phyloP scores from a whole-genome alignment of 2,797 vertebrate genomes.

The Hoplostethus atlanticus region DNA sequence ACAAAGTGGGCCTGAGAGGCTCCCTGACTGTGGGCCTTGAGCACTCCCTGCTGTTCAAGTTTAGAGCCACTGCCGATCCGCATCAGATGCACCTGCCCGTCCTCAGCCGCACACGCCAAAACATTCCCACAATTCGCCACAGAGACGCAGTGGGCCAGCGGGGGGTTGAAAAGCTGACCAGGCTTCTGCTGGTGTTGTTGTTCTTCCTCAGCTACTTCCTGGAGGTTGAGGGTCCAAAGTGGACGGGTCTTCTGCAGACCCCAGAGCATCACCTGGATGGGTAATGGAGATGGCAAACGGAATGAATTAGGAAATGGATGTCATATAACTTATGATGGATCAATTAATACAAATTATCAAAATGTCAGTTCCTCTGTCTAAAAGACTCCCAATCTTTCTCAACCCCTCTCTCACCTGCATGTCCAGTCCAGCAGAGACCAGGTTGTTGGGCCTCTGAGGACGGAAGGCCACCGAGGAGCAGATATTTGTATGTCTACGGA shows the following conservation, averaged over 20 bases:
- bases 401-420: constrained; percentile 90
- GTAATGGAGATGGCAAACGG: not conserved
- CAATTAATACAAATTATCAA: not conserved
- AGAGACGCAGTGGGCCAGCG: constrained; percentile 91
- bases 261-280: constrained; percentile 93
- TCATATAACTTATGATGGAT: no score
- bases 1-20: constrained; percentile 94
- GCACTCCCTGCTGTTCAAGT: constrained; percentile 85
- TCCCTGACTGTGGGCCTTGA: constrained; percentile 90
- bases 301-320: not conserved
- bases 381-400: no score
- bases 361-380: not conserved
- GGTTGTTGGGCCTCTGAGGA: constrained; percentile 92
- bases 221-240: constrained; percentile 91
- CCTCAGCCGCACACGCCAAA: constrained; percentile 92
- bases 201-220: constrained; percentile 85
- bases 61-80: constrained; percentile 87
- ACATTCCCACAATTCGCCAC: constrained; percentile 91
- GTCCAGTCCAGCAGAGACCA: constrained; percentile 95
- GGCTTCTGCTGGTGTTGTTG: constrained; percentile 73
- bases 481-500: constrained; percentile 95
- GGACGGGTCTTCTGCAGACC: constrained; percentile 94
- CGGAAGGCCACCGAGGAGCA: constrained; percentile 94
- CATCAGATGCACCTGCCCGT: constrained; percentile 91
- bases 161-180: constrained; percentile 93